These are phyloP conservation scores for Eledone cirrhosa DNA, from an alignment of 2,888 invertebrate species.

Conservation along the genomic window DNA sequence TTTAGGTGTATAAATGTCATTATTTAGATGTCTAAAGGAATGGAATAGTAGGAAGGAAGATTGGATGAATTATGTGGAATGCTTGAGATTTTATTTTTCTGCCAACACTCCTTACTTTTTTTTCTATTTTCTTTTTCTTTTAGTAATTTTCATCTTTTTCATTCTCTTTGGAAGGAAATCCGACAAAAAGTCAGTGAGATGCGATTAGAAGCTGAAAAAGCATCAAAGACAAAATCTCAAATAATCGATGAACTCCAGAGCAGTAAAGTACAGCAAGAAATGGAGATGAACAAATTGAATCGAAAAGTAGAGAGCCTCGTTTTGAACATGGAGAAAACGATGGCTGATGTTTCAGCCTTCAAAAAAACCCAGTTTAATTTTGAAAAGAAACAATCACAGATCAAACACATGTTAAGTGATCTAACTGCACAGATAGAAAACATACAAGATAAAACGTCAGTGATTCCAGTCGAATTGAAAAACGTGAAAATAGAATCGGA, in stretches of 20 bases:
- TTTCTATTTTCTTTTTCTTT: no score
- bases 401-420: neutral
- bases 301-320: neutral
- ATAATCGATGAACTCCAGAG: neutral
- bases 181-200: neutral
- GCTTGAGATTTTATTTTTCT: no score
- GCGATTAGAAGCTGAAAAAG: neutral
- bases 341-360: neutral
- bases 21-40: no score
- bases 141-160: neutral
- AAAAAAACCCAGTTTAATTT: neutral
- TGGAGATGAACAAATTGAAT: neutral
- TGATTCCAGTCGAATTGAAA: neutral
- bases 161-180: neutral
- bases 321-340: neutral
- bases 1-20: no score
- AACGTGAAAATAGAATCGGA: neutral
- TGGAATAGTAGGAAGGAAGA: no score
- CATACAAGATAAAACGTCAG: neutral
- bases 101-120: no score
- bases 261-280: slow-evolving; percentile 7
- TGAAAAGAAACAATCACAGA: neutral
- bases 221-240: neutral
- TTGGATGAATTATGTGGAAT: no score
- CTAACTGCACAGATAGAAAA: neutral